Conservation (phyloP, 2,113 vertebrate species). For the Merops nubicus region DNA sequence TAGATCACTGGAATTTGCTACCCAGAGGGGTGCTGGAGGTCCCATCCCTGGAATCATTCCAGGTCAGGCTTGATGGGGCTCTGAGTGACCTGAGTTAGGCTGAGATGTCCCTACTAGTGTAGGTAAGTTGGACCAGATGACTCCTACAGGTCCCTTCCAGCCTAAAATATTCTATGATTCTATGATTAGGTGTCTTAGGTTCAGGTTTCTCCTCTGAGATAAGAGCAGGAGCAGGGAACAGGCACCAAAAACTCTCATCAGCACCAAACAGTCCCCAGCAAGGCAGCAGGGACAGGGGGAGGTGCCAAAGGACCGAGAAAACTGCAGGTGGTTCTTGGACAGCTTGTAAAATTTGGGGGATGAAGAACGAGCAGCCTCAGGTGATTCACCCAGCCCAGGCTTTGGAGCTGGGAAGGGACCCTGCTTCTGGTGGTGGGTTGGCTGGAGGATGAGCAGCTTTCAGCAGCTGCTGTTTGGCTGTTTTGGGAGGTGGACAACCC, state of each 20-base stretch:
- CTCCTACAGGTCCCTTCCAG: too few relatives aligned
- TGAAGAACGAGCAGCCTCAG: background rate
- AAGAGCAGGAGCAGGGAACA: background rate
- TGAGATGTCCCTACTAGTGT: too few relatives aligned
- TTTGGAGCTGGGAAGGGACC: background rate
- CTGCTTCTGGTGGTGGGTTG: too few relatives aligned
- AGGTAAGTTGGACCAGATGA: too few relatives aligned
- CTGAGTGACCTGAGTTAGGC: too few relatives aligned
- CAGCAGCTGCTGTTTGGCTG: fast-evolving
- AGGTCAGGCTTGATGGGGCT: too few relatives aligned
- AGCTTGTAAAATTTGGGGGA: fast-evolving
- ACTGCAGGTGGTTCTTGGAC: fast-evolving
- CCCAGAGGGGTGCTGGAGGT: too few relatives aligned
- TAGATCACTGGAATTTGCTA: too few relatives aligned
- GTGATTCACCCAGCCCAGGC: fast-evolving
- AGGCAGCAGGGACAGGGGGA: fast-evolving
- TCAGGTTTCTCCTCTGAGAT: background rate
- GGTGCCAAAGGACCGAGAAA: fast-evolving
- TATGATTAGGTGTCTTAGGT: background rate
- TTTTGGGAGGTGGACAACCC: background rate
- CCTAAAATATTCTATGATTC: too few relatives aligned
- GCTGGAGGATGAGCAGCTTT: background rate
- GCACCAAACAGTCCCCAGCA: background rate
- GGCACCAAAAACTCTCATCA: fast-evolving
- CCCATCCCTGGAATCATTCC: too few relatives aligned